phyloP scores from a whole-genome alignment of 2,888 invertebrate species.

The Pterostichus niger region DNA sequence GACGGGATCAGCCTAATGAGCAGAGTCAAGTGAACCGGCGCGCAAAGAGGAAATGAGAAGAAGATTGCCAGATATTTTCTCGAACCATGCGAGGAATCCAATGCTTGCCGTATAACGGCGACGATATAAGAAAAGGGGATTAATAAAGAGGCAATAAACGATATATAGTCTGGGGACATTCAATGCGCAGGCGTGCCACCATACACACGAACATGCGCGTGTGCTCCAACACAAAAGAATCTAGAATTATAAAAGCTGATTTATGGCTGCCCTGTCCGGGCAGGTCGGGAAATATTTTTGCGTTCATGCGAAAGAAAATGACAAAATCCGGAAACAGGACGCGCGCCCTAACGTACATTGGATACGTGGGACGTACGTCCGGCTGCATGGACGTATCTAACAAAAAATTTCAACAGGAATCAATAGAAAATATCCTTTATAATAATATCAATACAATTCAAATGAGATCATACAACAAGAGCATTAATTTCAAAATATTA shows the following conservation, averaged over 20 bases:
- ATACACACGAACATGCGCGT: too few relatives aligned
- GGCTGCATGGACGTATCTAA: neutral
- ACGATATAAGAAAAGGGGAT: constrained; percentile 54
- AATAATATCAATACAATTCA: too few relatives aligned
- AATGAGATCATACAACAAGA: too few relatives aligned
- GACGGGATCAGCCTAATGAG: constrained; percentile 56
- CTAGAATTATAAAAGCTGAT: constrained; percentile 56
- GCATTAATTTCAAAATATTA: too few relatives aligned
- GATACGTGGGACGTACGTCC: too few relatives aligned
- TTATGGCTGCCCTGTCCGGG: constrained; percentile 30
- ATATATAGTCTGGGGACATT: constrained; percentile 44
- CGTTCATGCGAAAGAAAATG: constrained; percentile 60
- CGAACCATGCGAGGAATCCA: constrained; percentile 46
- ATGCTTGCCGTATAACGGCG: neutral
- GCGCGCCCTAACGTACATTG: constrained; percentile 14
- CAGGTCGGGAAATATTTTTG: constrained; percentile 54
- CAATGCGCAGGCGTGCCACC: constrained; percentile 21
- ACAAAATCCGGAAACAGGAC: constrained; percentile 56
- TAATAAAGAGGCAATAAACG: constrained; percentile 63
- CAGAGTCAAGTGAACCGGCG: constrained; percentile 34
- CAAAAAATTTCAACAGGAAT: neutral
- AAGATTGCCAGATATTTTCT: constrained; percentile 57
- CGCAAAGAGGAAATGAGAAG: constrained; percentile 52
- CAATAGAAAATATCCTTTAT: too few relatives aligned
- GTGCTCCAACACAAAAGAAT: constrained; percentile 45